phyloP scores from a whole-genome alignment of 2,113 vertebrate species.

The Oplegnathus fasciatus region DNA sequence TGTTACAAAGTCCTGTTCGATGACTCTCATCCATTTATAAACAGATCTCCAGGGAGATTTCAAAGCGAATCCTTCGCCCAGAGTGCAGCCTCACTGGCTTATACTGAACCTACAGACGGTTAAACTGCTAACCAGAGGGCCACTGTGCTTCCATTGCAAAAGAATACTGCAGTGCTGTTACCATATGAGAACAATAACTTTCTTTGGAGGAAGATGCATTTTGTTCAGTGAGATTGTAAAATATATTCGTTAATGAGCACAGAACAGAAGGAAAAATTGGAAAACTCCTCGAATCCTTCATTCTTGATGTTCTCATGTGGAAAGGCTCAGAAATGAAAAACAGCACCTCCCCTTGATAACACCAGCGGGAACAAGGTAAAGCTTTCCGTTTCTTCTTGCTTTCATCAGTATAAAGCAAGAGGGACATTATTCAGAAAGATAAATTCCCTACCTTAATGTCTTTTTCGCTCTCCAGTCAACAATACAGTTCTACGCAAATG shows the following conservation, averaged over 20 bases:
- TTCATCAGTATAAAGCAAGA: slow-evolving; percentile 41
- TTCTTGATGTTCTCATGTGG: slow-evolving; percentile 26
- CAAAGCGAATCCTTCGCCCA: slow-evolving; percentile 28
- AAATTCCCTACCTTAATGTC: slow-evolving; percentile 46
- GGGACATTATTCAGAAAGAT: slow-evolving; percentile 61
- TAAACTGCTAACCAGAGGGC: slow-evolving; percentile 51
- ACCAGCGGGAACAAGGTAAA: slow-evolving; percentile 43
- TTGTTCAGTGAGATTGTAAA: slow-evolving; percentile 21
- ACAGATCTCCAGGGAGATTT: slow-evolving; percentile 52
- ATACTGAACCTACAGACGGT: slow-evolving; percentile 50
- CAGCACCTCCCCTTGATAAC: slow-evolving; percentile 22
- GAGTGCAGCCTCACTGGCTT: slow-evolving; percentile 36
- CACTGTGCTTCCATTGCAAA: slow-evolving; percentile 18
- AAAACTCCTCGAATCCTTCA: slow-evolving; percentile 39
- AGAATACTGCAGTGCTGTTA: slow-evolving; percentile 28
- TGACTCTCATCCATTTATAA: slow-evolving; percentile 60
- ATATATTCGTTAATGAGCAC: slow-evolving; percentile 37
- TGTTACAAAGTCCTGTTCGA: slow-evolving; percentile 57
- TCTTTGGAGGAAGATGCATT: slow-evolving; percentile 39
- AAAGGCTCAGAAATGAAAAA: slow-evolving; percentile 51
- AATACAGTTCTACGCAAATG: slow-evolving; percentile 52
- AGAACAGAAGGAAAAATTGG: slow-evolving; percentile 22
- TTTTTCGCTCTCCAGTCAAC: slow-evolving; percentile 50
- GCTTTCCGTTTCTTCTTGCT: slow-evolving; percentile 22
- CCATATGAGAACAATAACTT: slow-evolving; percentile 52